Conservation (phyloP, 2,888 invertebrate species). For the Fissipunctia ypsillon region DNA sequence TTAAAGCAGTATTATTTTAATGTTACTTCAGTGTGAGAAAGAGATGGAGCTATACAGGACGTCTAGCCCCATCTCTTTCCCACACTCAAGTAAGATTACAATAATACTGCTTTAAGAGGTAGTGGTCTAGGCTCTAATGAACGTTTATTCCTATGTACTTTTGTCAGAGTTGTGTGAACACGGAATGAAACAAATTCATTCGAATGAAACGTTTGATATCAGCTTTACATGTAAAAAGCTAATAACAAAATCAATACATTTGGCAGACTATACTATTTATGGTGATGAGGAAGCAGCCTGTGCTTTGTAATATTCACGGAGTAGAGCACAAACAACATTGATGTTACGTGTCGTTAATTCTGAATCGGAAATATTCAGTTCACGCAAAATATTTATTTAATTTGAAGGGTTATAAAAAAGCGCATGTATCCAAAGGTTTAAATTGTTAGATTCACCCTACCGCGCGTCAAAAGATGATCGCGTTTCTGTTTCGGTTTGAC, state of each 20-base stretch:
- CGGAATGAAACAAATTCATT: not conserved
- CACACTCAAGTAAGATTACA: no score
- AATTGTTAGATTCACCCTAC: not conserved
- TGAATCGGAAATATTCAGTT: not conserved
- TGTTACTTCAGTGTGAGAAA: no score
- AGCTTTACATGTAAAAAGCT: not conserved
- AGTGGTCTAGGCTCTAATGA: no score
- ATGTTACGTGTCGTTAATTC: not conserved
- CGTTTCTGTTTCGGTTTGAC: no score
- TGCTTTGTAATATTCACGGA: not conserved
- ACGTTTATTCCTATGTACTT: not conserved
- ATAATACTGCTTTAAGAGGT: no score
- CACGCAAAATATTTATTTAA: not conserved
- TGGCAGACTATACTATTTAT: not conserved
- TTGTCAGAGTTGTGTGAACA: not conserved
- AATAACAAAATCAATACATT: slow-evolving; percentile 39
- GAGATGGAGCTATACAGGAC: no score
- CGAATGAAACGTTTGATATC: not conserved
- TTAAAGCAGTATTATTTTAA: no score
- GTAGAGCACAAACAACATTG: not conserved
- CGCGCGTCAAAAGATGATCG: not conserved
- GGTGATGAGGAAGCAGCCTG: not conserved
- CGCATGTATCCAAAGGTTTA: not conserved
- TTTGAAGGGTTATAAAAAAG: not conserved
- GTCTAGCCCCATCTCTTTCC: no score